Conservation (phyloP, 2,888 invertebrate genomes). For the Rhingia rostrata region DNA sequence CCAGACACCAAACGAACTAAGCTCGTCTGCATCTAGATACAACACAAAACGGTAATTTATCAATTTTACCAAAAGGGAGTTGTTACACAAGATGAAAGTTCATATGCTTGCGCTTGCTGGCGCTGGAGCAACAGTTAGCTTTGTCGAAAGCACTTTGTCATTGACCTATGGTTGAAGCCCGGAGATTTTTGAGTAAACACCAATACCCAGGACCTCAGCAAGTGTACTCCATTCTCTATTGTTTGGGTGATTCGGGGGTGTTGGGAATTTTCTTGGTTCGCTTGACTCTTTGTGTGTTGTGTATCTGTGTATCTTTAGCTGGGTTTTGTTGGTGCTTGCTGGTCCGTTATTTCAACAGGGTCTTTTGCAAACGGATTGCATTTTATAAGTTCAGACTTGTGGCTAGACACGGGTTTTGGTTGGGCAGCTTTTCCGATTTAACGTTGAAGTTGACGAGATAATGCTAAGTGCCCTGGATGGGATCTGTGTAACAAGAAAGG, state of each 20-base stretch:
- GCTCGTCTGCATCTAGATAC: slow-evolving; percentile 6
- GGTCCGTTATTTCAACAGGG: neutral
- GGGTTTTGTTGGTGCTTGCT: neutral
- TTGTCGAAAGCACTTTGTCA: slow-evolving; percentile 46
- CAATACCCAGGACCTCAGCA: slow-evolving; percentile 45
- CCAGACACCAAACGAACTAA: slow-evolving; percentile 5
- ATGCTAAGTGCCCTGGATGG: neutral
- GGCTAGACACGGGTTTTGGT: slow-evolving; percentile 13
- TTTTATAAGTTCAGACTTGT: slow-evolving; percentile 12
- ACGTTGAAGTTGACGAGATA: neutral
- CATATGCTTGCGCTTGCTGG: slow-evolving; percentile 1
- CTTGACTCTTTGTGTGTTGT: slow-evolving; percentile 20
- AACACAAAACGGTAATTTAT: slow-evolving; percentile 48
- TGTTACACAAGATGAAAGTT: slow-evolving; percentile 4
- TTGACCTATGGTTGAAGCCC: slow-evolving; percentile 59
- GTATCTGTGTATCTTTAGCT: slow-evolving; percentile 14
- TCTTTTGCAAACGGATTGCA: slow-evolving; percentile 15
- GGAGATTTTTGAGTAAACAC: slow-evolving; percentile 44
- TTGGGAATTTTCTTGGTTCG: neutral
- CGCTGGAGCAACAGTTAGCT: slow-evolving; percentile 49
- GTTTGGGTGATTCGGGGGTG: neutral
- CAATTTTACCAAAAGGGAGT: slow-evolving; percentile 36
- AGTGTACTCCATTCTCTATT: slow-evolving; percentile 12
- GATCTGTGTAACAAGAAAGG: neutral
- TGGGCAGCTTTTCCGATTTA: neutral